phyloP scores from a whole-genome alignment of 92 coral and sea anemone species.

The Parazoanthus swiftii region DNA sequence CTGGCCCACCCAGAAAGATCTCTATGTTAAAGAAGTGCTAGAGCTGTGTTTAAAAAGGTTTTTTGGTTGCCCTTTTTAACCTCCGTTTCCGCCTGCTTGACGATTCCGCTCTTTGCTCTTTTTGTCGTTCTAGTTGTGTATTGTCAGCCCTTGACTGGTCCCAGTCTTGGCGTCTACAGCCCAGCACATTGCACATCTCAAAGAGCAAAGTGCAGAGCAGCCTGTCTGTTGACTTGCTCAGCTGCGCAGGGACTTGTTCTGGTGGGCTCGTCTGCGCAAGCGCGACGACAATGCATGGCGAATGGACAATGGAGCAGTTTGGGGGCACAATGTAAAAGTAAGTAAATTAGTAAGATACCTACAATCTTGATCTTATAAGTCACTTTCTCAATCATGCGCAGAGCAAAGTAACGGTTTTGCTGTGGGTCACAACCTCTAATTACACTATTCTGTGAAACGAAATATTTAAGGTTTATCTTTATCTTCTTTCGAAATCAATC shows the following conservation, averaged over 20 bases:
- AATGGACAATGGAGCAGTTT: neutral
- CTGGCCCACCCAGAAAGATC: no score
- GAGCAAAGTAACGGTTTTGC: no score
- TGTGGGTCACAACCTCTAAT: no score
- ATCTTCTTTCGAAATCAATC: no score
- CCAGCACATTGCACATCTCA: neutral
- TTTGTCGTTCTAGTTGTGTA: slow-evolving; percentile 50
- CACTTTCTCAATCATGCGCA: no score
- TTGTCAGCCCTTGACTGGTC: slow-evolving; percentile 46
- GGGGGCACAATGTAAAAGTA: slow-evolving; percentile 7
- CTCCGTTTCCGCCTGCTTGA: no score
- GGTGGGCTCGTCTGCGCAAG: neutral
- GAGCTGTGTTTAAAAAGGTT: no score
- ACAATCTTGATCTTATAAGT: no score
- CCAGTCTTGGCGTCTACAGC: neutral
- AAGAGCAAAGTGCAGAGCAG: neutral
- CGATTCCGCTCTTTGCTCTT: neutral
- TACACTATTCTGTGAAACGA: no score
- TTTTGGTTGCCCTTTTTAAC: no score
- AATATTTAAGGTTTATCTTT: no score
- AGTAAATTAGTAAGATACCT: neutral
- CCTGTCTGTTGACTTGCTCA: neutral
- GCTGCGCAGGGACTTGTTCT: neutral
- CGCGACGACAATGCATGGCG: slow-evolving; percentile 6
- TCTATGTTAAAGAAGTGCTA: no score